These are phyloP conservation scores for Nipponia nippon DNA, from an alignment of 2,113 vertebrate genomes.

Conservation along the genomic window DNA sequence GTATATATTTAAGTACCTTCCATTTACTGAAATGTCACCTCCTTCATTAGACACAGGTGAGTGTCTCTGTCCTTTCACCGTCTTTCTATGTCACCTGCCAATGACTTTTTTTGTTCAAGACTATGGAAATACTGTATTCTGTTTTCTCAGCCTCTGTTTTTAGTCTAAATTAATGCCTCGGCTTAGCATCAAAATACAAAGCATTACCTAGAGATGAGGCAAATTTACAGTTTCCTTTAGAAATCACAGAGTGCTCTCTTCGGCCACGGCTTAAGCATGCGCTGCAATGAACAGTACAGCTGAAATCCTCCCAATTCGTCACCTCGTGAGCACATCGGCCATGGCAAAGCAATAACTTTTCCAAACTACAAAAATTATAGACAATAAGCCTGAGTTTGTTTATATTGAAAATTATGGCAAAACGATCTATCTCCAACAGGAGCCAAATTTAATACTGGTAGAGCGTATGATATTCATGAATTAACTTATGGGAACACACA, in stretches of 20 bases:
- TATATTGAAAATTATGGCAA: neutral
- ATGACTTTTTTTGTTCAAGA: neutral
- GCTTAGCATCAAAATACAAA: neutral
- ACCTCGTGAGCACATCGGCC: neutral
- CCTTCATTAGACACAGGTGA: constrained; percentile 60
- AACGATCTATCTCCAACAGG: neutral
- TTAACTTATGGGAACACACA: neutral
- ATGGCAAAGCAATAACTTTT: neutral
- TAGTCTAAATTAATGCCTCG: neutral
- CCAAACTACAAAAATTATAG: neutral
- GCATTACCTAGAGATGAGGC: neutral
- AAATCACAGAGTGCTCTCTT: neutral
- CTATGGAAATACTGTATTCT: neutral
- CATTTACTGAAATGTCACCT: constrained; percentile 53
- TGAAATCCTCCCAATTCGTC: neutral
- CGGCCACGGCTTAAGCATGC: neutral
- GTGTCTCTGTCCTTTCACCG: constrained; percentile 17
- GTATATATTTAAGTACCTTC: constrained; percentile 2
- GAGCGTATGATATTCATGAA: neutral
- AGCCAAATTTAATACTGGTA: neutral
- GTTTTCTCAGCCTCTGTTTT: neutral
- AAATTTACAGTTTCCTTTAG: neutral
- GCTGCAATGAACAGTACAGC: neutral
- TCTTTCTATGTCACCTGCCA: neutral
- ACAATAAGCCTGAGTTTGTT: neutral